phyloP scores from a whole-genome alignment of 2,797 vertebrate species.

The Poecilia wingei region DNA sequence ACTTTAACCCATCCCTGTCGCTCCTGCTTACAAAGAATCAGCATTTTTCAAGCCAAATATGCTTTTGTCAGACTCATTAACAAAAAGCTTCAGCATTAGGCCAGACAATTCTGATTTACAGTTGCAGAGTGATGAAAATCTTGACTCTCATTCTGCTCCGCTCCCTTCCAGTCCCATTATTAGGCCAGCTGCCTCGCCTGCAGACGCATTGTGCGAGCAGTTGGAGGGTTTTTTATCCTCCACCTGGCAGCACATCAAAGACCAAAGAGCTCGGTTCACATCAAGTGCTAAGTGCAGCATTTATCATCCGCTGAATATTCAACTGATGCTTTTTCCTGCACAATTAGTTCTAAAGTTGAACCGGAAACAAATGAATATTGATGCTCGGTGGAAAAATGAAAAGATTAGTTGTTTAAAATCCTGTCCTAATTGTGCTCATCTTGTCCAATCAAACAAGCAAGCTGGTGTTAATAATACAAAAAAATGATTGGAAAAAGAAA shows the following conservation, averaged over 20 bases:
- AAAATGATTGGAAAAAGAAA: neutral
- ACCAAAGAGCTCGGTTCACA: constrained; percentile 39
- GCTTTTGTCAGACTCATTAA: neutral
- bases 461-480: neutral
- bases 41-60: neutral
- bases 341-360: constrained; percentile 8
- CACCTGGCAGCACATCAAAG: constrained; percentile 55
- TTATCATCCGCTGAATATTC: constrained; percentile 49
- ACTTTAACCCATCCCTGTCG: neutral
- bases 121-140: neutral
- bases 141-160: neutral
- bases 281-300: constrained; percentile 23
- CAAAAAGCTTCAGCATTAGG: neutral
- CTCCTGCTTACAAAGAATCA: neutral
- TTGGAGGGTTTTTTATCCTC: constrained; percentile 51
- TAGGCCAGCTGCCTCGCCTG: constrained; percentile 24
- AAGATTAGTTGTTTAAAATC: neutral
- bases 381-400: neutral
- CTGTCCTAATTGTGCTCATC: neutral
- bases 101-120: constrained; percentile 2
- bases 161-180: constrained; percentile 2
- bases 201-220: constrained; percentile 39
- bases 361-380: constrained; percentile 9
- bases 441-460: neutral
- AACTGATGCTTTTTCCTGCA: constrained; percentile 21